These are phyloP conservation scores for Leucozona laternaria DNA, from an alignment of 2,888 invertebrate genomes.

Conservation along the genomic window DNA sequence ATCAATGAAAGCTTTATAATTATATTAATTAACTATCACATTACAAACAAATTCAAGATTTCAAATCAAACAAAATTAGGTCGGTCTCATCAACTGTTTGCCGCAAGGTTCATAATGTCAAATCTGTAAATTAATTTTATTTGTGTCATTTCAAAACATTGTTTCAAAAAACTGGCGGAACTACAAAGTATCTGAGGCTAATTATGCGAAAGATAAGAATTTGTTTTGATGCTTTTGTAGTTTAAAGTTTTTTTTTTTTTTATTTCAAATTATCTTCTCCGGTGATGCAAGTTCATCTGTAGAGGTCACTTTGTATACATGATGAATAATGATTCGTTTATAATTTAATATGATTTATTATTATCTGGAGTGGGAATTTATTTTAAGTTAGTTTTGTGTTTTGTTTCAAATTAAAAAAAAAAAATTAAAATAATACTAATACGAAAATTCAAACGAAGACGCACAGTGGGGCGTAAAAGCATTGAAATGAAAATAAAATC, in stretches of 20 bases:
- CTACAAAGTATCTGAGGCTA: constrained; percentile 43
- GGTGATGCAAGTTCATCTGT: constrained; percentile 49
- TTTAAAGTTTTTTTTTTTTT: not conserved
- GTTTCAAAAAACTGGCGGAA: constrained; percentile 38
- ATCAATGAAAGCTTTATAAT: not conserved
- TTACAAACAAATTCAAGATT: not conserved
- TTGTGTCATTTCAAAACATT: constrained; percentile 40
- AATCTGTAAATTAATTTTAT: constrained; percentile 20
- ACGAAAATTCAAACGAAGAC: not conserved
- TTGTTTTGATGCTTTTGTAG: constrained; percentile 30
- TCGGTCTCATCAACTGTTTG: not conserved
- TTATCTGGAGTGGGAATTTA: constrained; percentile 42
- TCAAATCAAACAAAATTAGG: constrained; percentile 1
- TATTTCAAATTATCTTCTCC: constrained; percentile 26
- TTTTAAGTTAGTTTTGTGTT: constrained; percentile 19
- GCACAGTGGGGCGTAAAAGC: not conserved
- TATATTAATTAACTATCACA: constrained; percentile 5
- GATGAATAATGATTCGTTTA: constrained; percentile 65
- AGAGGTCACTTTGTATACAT: constrained; percentile 56
- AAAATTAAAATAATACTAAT: not conserved
- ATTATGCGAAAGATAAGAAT: constrained; percentile 56
- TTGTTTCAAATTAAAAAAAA: constrained; percentile 16
- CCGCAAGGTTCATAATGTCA: constrained; percentile 33
- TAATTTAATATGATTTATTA: constrained; percentile 61
- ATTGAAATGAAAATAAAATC: not conserved